Base-by-base conservation (phyloP, 2,113 vertebrate genomes). In the Poeciliopsis prolifica region DNA sequence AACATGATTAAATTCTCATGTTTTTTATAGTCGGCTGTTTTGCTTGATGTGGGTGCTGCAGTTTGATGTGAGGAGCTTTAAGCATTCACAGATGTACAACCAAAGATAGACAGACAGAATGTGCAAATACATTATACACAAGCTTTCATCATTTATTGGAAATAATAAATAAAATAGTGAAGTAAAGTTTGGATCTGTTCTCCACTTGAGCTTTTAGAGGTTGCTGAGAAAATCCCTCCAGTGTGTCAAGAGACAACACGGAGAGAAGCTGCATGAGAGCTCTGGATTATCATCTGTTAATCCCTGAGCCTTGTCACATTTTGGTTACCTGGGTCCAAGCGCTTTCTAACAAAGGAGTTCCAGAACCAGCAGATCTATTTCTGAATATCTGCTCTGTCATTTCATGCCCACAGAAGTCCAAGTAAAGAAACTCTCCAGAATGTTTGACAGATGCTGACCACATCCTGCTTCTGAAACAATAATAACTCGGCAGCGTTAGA, bases 271-370 rank as follows among this genome's bases (percentile, higher is more conserved):
- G 26, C 68, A 37, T 3, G 7, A 74, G 67, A 42, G 70, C 28
- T 40, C 65, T 28, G 54, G 69, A 76, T 72, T 86, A 44, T 77
- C 58, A 83, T 78, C 75, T 2, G 22, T 62, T 87, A 85, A 86
- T 54, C 51, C 51, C 51, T 54, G 77, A 84, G 62, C 68, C 42
- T 31, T 12, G 31, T 64, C 48, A 61, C 14, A 61, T 35, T 63
- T 33, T 44, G 65, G 29, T 70, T 17, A 64, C 60, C 62, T 33
- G 62, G 29, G 72, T 15, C 66, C 14, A 10, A 37, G 35, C 35
- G 44, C 15, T 48, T 61, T 48, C 44, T 48, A 31, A 40, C 29
- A 10, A 30, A 61, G 31, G 28, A 22, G 68, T 79, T 29, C 44
- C 65, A 31, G 3, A 28, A 67, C 12, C 72, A 62, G 72, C 37